Percentiles rank a stretch among this genome's conserved stretches.
Evolutionary conservation across 2,113 vertebrate species (phyloP).

Genomic region (Odocoileus virginianus): DNA sequence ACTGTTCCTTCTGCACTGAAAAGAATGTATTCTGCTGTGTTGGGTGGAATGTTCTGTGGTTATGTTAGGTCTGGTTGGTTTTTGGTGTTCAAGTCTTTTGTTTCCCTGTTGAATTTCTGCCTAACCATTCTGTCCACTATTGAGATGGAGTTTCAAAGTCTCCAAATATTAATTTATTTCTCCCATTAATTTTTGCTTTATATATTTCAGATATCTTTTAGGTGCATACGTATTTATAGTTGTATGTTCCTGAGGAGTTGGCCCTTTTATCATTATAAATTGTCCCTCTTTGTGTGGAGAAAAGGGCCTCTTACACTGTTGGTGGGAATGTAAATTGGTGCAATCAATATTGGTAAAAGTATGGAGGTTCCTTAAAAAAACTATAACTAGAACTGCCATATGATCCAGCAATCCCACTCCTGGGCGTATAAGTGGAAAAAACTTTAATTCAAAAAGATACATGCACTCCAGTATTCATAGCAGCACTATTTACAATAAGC

Average conservation of each 20-base stretch:
- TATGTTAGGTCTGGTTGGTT: not conserved
- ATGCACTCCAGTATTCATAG: not conserved
- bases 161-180: not conserved
- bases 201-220: not conserved
- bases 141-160: not conserved
- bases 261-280: not conserved
- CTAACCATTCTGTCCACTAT: not conserved
- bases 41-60: not conserved
- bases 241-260: not conserved
- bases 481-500: not conserved
- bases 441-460: not conserved
- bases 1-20: not conserved
- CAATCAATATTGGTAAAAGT: not conserved
- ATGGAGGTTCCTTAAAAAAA: not conserved
- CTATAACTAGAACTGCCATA: not conserved
- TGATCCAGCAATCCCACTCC: not conserved
- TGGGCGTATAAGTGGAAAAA: not conserved
- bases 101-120: not conserved
- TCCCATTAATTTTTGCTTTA: not conserved
- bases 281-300: not conserved
- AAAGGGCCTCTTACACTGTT: not conserved
- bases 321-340: not conserved
- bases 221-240: not conserved
- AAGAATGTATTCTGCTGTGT: not conserved
- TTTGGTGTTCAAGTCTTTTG: not conserved